Base-by-base conservation (phyloP, 2,797 vertebrate species). In the Gadopsis marmoratus region DNA sequence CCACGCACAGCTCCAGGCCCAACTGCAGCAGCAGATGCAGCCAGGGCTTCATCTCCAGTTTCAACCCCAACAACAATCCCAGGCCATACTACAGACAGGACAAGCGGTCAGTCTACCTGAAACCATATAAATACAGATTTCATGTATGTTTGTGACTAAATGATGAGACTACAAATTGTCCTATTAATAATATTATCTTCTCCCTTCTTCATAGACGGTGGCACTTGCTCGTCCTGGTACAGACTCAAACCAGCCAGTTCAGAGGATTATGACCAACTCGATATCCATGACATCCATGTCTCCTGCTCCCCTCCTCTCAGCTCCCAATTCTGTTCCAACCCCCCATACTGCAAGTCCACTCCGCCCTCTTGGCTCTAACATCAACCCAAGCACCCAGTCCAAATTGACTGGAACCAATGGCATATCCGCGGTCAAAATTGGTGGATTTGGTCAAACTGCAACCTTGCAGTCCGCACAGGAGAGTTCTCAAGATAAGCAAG, bases 401-500 rank as follows among this genome's bases (percentile, higher is more conserved):
- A 98, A 98, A 91, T 93, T 96, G 21, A 90, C 93, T 31, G 95
- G 95, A 48, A 91, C 96, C 62, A 96, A 97, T 26, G 95, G 95
- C 79, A 91, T 96, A 54, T 83, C 95, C 7, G 72, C 94, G 0
- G 95, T 96, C 58, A 97, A 97, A 93, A 85, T 94, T 14, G 94
- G 95, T 53, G 91, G 90, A 33, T 89, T 96, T 69, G 90, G 91
- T 80, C 97, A 97, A 89, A 95, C 86, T 75, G 64, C 87, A 0
- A 60, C 83, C 31, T 74, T 93, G 51, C 96, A 93, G 61, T 63
- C 93, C 64, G 87, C 94, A 0, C 96, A 96, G 89, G 97, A 98
- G 61, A 92, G 91, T 73, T 93, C 96, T 77, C 97, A 97, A 90
- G 97, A 98, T 87, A 97, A 97, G 72, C 94, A 96, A 85, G 95